Evolutionary conservation across 2,888 invertebrate genomes (phyloP), one percentile per base, ranked within the genome.

Genomic region (Thecophora atra): DNA sequence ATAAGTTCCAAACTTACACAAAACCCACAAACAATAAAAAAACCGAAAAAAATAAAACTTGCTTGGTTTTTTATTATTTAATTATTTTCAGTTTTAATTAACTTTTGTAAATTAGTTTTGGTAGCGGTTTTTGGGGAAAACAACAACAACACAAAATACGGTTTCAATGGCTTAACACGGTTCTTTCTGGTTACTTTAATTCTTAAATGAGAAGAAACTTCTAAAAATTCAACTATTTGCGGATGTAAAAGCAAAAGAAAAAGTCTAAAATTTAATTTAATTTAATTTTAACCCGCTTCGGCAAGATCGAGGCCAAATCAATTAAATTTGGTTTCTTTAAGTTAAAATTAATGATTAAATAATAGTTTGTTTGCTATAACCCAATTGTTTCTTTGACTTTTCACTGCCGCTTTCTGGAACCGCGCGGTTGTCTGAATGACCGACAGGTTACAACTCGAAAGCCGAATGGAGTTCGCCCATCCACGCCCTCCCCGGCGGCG

Each of bases 391-490:
- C 28, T 63, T 63, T 63, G 37, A 44, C 37, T 63, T 21, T 71
- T 42, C 54, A 56, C 54, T 70, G 74, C 73, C 73, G 73, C 73
- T 60, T 51, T 67, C 26, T 13, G 44, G 15, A 15, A 24, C 64
- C 6, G 7, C 6, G 37, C 1, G 6, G 26, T 21, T 15, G 47
- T 58, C 58, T 6, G 6, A 24, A 2, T 24, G 8, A 54, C 54
- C 44, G 28, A n/a, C 75, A 83, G 83, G 83, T 75, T 83, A 82
- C 75, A 83, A 79, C 77, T 79, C 76, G 77, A 84, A 84, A 79
- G 85, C 85, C 60, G 85, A 87, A 75, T 87, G 86, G 86, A 84
- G 83, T 58, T 79, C 83, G 37, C 80, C 81, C 37, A 72, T 78
- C 47, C 76, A 77, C 30, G 78, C 78, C n/a, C 74, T 82, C 74